Base-by-base conservation (phyloP, 2,888 invertebrate species). In the Heliconius cydno region DNA sequence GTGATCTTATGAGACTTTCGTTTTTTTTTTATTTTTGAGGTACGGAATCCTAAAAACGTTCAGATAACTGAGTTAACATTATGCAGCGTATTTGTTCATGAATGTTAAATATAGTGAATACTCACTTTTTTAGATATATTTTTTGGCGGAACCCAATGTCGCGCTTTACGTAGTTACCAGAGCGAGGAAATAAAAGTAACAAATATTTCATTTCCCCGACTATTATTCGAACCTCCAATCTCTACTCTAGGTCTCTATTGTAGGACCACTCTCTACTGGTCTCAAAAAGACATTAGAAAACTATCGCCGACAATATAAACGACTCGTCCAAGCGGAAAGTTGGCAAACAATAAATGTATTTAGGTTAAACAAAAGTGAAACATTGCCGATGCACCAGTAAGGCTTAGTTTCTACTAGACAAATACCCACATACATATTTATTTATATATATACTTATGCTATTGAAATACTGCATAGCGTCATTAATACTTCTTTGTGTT, bases 351-450 rank as follows among this genome's bases (percentile, higher is more conserved):
- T 84, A 82, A 83, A 85, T 83, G 84, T 82, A 85, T 85, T 84
- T 82, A 80, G 84, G 85, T 82, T 83, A 83, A 85, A 84, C 81
- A 85, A 86, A 85, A 86, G 85, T 84, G 84, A 85, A 85, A 84
- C 82, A 83, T 74, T 76, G 77, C 78, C 79, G 72, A 78, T 73
- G 79, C 79, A 65, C 65, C 71, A 76, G 52, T 78, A 67, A 78
- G 75, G 57, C 19, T 25, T 34, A 77, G 25, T 28, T 52, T 78
- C 72, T 72, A 57, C 65, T n/a, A 10, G 5, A 30, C 25, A 46
- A 57, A 57, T 34, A 52, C 46, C 12, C n/a, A 68, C n/a, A 9
- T 60, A 63, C 12, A 63, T 25, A 63, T 63, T 12, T 41, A 41
- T 41, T 12, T 41, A 41, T 12, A 41, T 41, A 57, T 57, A 57